A percentile compares a stretch with the other conserved stretches of the same genome.
Conservation (phyloP, 2,888 invertebrate species). For the Theretra japonica region DNA sequence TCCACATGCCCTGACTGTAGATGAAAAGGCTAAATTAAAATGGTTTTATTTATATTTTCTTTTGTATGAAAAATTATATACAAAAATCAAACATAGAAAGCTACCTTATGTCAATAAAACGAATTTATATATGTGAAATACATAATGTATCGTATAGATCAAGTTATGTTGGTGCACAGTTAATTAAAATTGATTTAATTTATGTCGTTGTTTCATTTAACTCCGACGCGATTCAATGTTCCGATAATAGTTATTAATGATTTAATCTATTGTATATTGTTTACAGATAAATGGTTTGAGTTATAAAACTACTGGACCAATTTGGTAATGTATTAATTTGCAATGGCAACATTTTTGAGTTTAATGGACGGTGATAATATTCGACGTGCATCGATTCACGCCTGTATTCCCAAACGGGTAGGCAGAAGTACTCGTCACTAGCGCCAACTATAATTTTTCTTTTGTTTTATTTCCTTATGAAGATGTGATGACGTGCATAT, state of each 20-base stretch:
- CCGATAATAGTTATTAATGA: constrained; percentile 6
- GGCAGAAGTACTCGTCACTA: background rate
- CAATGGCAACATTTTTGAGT: background rate
- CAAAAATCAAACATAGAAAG: background rate
- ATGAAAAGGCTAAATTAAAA: too few species aligned
- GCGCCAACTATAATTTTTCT: too few species aligned
- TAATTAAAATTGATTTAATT: constrained; percentile 27
- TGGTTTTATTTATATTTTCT: too few species aligned
- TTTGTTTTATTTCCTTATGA: too few species aligned
- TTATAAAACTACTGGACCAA: background rate
- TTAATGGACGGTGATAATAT: background rate
- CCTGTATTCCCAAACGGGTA: background rate
- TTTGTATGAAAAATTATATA: too few species aligned
- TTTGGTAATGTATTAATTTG: background rate
- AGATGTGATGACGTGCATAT: too few species aligned
- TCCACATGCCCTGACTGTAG: too few species aligned
- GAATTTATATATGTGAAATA: background rate
- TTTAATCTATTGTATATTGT: constrained; percentile 25
- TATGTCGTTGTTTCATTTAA: constrained; percentile 22
- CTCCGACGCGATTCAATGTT: background rate
- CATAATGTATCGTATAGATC: background rate
- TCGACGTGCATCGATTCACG: background rate
- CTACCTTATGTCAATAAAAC: background rate
- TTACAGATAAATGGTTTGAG: constrained; percentile 8
- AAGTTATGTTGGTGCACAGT: constrained; percentile 14